Evolutionary conservation across 2,113 vertebrate genomes (phyloP).

Genomic region (Chinchilla lanigera): DNA sequence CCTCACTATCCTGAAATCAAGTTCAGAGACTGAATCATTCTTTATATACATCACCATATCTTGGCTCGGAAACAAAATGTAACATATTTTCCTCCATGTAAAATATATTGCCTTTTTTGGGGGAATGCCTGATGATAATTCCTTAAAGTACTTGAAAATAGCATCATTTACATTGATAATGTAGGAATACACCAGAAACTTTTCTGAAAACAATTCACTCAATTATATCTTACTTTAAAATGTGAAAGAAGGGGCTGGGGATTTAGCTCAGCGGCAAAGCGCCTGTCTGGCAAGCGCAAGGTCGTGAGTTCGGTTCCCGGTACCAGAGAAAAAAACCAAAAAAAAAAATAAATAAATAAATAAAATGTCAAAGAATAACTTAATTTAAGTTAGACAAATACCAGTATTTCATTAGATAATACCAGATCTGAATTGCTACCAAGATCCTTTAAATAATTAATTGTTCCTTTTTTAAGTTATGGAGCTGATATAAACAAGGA

Average conservation of each 20-base stretch:
- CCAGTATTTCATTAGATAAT: not conserved
- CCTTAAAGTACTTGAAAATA: slow-evolving; percentile 22
- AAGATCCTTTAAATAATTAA: slow-evolving; percentile 31
- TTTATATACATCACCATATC: not conserved
- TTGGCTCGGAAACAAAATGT: not conserved
- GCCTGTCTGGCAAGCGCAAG: too few species aligned
- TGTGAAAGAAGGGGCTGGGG: not conserved
- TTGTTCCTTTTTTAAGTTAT: not conserved
- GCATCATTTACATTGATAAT: not conserved
- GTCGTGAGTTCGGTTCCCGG: too few species aligned
- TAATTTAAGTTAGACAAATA: not conserved
- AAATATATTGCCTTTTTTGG: not conserved
- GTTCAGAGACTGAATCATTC: not conserved
- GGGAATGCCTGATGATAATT: not conserved
- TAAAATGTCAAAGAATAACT: not conserved
- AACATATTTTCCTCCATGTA: not conserved
- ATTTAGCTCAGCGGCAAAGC: too few species aligned
- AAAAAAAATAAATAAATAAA: too few species aligned
- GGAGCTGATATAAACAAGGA: not conserved
- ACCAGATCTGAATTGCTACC: not conserved
- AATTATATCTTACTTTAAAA: not conserved
- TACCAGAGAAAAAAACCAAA: too few species aligned
- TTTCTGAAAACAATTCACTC: not conserved
- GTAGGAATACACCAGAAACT: not conserved
- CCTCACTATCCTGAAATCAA: not conserved